Conservation (phyloP, 2,888 invertebrate species). For the Lasioglossum malachurum region DNA sequence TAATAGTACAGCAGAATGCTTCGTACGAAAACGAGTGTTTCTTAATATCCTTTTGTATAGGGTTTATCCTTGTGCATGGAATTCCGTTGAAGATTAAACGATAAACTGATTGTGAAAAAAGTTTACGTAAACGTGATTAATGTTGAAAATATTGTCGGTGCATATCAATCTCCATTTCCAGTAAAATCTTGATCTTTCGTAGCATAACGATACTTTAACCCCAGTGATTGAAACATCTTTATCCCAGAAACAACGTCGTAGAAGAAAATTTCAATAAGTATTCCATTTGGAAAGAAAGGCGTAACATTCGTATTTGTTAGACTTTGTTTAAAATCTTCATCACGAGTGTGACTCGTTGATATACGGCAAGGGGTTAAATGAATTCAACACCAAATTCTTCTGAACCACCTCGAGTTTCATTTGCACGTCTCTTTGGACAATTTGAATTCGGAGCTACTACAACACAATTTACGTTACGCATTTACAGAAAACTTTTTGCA, state of each 20-base stretch:
- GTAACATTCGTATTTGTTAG: too few relatives aligned
- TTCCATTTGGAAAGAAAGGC: too few relatives aligned
- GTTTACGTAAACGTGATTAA: background rate
- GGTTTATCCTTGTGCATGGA: background rate
- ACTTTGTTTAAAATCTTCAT: too few relatives aligned
- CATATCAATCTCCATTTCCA: background rate
- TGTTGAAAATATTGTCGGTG: background rate
- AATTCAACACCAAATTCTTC: background rate
- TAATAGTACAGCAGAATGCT: constrained; percentile 4
- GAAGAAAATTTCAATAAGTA: too few relatives aligned
- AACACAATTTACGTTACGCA: background rate
- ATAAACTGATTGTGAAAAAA: background rate
- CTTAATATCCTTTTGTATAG: background rate
- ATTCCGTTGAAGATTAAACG: background rate
- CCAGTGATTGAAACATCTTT: too few relatives aligned
- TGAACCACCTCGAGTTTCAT: background rate
- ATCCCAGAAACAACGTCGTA: too few relatives aligned
- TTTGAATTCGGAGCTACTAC: background rate
- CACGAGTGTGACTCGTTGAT: too few relatives aligned
- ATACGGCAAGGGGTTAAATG: too few relatives aligned
- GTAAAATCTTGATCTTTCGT: background rate
- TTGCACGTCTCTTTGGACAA: background rate
- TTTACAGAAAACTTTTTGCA: background rate
- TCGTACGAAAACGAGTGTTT: constrained; percentile 7
- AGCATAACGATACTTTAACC: background rate